Evolutionary conservation across 2,113 vertebrate species (phyloP).

Genomic region (Cynocephalus volans): DNA sequence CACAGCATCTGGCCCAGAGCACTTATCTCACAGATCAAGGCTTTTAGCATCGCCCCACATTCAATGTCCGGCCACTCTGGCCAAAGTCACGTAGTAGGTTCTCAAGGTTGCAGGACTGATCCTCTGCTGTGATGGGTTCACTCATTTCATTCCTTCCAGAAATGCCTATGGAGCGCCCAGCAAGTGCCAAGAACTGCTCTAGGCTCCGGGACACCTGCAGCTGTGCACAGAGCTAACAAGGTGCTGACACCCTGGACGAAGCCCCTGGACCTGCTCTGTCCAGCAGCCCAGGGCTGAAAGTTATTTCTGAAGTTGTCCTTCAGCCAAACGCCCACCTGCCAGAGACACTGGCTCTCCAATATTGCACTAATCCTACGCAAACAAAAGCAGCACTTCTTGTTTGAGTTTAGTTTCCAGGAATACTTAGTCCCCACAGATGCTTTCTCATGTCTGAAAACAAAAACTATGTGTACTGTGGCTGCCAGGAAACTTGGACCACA

Average conservation of each 20-base stretch:
- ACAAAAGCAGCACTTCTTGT: not conserved
- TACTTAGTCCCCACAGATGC: not conserved
- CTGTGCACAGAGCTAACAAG: accelerated
- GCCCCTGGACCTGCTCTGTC: accelerated
- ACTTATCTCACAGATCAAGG: no score
- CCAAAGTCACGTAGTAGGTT: not conserved
- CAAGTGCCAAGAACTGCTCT: not conserved
- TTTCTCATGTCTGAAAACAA: not conserved
- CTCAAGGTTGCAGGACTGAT: not conserved
- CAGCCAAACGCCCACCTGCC: accelerated
- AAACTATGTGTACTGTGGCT: not conserved
- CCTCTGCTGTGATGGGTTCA: not conserved
- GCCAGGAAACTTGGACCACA: accelerated
- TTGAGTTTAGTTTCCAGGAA: not conserved
- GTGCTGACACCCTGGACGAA: accelerated
- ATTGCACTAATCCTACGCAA: accelerated
- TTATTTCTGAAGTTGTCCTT: accelerated
- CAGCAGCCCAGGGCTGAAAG: accelerated
- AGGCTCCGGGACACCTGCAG: accelerated
- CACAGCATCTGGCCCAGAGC: not conserved
- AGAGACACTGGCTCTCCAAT: accelerated
- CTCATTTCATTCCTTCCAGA: not conserved
- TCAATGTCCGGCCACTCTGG: not conserved
- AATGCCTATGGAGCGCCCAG: not conserved
- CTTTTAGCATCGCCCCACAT: not conserved